Percentiles rank a stretch among this genome's conserved stretches.
These are phyloP conservation scores for Salvator merianae DNA, from an alignment of 2,113 vertebrate species.

Conservation along the genomic window DNA sequence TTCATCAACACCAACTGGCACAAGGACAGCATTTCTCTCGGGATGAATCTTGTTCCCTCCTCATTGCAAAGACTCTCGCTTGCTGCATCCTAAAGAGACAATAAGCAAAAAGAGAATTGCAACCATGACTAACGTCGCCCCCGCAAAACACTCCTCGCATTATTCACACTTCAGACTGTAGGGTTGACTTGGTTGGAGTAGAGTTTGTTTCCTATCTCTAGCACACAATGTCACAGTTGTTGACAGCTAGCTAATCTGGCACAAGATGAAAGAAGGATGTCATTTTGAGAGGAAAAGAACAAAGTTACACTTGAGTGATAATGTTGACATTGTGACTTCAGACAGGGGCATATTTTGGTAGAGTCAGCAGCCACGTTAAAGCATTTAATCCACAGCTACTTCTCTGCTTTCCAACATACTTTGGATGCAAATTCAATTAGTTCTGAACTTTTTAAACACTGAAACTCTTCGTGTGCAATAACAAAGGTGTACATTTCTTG, in stretches of 20 bases:
- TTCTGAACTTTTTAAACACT: conserved; percentile 10
- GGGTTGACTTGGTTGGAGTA: conserved; percentile 19
- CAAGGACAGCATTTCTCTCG: not conserved
- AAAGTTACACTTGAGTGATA: conserved; percentile 23
- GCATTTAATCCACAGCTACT: conserved; percentile 10
- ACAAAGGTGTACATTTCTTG: not conserved
- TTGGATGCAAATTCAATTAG: conserved; percentile 28
- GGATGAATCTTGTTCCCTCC: not conserved
- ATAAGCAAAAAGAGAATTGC: not conserved
- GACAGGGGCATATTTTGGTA: conserved; percentile 15
- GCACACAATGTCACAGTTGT: conserved; percentile 20
- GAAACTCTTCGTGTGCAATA: not conserved
- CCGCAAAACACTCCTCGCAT: not conserved
- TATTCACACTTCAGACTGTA: conserved; percentile 20
- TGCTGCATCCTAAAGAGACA: not conserved
- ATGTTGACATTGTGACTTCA: conserved; percentile 22
- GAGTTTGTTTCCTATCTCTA: conserved; percentile 18
- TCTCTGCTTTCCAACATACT: not conserved
- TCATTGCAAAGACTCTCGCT: not conserved
- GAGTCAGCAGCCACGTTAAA: conserved; percentile 6
- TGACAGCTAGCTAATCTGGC: conserved; percentile 41
- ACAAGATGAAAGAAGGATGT: conserved; percentile 38
- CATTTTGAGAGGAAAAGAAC: not conserved
- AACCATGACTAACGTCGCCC: not conserved
- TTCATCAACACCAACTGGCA: not conserved